Base-by-base conservation (phyloP, 2,797 vertebrate genomes). In the Xiphophorus birchmanni region DNA sequence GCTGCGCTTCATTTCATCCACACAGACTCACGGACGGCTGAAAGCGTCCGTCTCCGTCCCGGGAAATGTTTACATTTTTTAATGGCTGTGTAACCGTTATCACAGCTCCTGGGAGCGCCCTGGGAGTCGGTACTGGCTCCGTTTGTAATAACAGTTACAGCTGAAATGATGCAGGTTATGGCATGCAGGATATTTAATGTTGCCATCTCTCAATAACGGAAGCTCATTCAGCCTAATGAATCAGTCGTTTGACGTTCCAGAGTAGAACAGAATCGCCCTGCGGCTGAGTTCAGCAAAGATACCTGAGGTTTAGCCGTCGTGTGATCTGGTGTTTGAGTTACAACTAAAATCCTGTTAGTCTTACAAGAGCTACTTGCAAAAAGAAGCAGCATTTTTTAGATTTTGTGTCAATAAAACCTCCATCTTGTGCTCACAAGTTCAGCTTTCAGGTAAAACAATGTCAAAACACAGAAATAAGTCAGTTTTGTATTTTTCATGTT, bases 131-230 rank as follows among this genome's bases (percentile, higher is more conserved):
- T 15, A n/a, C 17, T 45, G 11, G 42, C 12, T 82, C n/a, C 1
- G 29, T 78, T 74, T 80, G 63, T 76, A 50, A 80, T 52, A n/a
- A 77, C 40, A 60, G 54, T 67, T 73, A 74, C 2, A 63, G 83
- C 83, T 81, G 60, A 75, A 80, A 79, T 60, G 42, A 67, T 8
- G 50, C 80, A 87, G 71, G 86, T 85, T 80, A 71, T 11, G 67
- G 80, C 83, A 84, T 52, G 84, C 50, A 44, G 63, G 13, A 65
- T 12, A 63, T 83, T 78, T 81, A 90, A 67, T 73, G 32, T 79
- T 65, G 47, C 23, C 8, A 32, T 86, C 63, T 21, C 47, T 45
- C 18, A 76, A 3, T 76, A 71, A 82, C 48, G 60, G 79, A 73
- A 84, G 76, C 23, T 71, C 37, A 45, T 73, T 52, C 17, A 74